phyloP scores from a whole-genome alignment of 2,113 vertebrate genomes.

The Fulmarus glacialis region DNA sequence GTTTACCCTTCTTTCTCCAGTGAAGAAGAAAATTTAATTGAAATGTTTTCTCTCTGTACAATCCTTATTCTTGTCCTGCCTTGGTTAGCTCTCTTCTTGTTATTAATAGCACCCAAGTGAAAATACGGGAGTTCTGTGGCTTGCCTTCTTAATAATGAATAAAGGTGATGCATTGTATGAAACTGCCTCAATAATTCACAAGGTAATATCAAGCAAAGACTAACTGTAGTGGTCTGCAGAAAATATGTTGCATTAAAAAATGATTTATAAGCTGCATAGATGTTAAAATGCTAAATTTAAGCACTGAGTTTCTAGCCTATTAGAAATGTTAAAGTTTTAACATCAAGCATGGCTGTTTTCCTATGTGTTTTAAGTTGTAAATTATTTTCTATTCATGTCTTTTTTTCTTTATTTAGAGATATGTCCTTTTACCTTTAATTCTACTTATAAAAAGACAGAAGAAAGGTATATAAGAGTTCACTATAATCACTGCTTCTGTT shows the following conservation, averaged over 20 bases:
- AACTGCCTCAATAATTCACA: conserved; percentile 72
- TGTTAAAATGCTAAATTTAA: conserved; percentile 44
- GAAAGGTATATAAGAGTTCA: neutral
- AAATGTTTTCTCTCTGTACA: neutral
- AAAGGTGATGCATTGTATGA: conserved; percentile 71
- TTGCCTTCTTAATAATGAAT: conserved; percentile 74
- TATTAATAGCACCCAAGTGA: conserved; percentile 54
- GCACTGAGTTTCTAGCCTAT: neutral
- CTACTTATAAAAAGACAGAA: neutral
- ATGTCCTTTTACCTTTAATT: neutral
- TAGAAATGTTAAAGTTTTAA: conserved; percentile 20
- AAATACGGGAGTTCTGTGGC: conserved; percentile 52
- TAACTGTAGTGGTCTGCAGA: conserved; percentile 55
- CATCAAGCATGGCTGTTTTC: neutral
- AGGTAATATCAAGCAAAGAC: conserved; percentile 62
- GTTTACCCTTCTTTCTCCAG: neutral
- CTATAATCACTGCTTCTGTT: neutral
- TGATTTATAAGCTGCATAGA: conserved; percentile 21
- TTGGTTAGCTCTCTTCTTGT: neutral
- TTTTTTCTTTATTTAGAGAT: neutral
- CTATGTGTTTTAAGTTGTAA: neutral
- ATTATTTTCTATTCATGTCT: neutral
- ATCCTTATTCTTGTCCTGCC: neutral
- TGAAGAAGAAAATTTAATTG: conserved; percentile 4
- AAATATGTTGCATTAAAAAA: conserved; percentile 41